phyloP scores from a whole-genome alignment of 2,797 vertebrate genomes.

The Cheirogaleus major region DNA sequence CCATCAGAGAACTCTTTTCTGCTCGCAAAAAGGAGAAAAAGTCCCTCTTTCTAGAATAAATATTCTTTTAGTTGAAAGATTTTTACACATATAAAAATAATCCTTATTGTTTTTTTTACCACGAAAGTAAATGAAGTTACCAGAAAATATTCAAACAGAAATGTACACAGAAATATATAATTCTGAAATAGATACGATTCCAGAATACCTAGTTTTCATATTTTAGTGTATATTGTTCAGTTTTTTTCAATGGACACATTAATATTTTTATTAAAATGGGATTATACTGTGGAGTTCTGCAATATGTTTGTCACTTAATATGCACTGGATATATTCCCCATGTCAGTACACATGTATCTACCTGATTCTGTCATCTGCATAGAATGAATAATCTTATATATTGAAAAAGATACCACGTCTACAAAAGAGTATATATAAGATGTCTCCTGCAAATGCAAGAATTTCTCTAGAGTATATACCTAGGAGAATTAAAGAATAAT shows the following conservation, averaged over 20 bases:
- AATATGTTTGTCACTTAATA: conserved; percentile 41
- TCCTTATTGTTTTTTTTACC: background rate
- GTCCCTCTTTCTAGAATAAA: conserved; percentile 29
- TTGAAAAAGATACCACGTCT: background rate
- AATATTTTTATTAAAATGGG: conserved; percentile 54
- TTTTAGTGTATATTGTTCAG: conserved; percentile 12
- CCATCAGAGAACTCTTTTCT: background rate
- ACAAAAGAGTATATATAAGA: background rate
- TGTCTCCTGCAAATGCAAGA: conserved; percentile 40
- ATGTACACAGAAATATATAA: background rate
- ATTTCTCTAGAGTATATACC: conserved; percentile 30
- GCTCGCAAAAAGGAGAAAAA: conserved; percentile 31
- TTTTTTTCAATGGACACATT: conserved; percentile 41
- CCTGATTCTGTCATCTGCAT: background rate
- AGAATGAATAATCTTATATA: conserved; percentile 34
- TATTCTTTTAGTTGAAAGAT: conserved; percentile 31
- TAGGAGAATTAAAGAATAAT: background rate
- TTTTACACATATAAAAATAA: conserved; percentile 30
- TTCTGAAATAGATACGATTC: conserved; percentile 54
- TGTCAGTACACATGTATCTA: background rate
- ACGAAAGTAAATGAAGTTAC: conserved; percentile 37
- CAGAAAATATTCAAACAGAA: conserved; percentile 29
- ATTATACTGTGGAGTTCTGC: conserved; percentile 2
- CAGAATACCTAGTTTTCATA: background rate
- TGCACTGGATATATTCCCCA: background rate